A percentile compares a stretch with the other conserved stretches of the same genome.
phyloP scores from a whole-genome alignment of 2,113 vertebrate genomes.

The Leptocoma aspasia region DNA sequence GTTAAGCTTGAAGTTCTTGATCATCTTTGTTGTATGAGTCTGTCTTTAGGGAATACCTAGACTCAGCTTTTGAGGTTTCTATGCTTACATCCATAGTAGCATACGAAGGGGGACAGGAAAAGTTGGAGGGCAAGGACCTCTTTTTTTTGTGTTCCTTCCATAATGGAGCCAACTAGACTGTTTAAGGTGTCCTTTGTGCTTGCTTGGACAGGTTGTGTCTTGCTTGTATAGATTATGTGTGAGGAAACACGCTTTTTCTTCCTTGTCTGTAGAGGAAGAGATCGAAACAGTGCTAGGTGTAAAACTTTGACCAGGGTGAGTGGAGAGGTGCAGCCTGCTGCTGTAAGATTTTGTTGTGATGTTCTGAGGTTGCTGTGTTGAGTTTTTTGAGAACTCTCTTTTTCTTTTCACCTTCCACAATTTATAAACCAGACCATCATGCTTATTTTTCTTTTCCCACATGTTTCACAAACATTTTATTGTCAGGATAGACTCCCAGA shows the following conservation, averaged over 20 bases:
- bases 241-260: not conserved
- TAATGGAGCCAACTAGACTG: not conserved
- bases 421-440: not conserved
- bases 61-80: not conserved
- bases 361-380: not conserved
- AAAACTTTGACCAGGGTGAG: not conserved
- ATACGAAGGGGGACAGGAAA: not conserved
- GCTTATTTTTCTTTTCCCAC: not conserved
- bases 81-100: not conserved
- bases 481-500: not conserved
- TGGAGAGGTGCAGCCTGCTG: not conserved
- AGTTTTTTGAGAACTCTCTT: not conserved
- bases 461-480: not conserved
- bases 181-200: not conserved
- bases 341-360: not conserved
- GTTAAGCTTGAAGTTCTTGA: not conserved
- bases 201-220: not conserved
- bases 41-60: not conserved
- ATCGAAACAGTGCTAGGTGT: not conserved
- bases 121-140: not conserved
- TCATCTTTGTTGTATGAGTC: not conserved
- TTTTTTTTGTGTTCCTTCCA: not conserved
- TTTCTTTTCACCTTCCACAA: not conserved
- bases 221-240: not conserved
- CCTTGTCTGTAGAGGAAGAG: not conserved